phyloP scores from a whole-genome alignment of 35 echinoderm and acorn worm genomes.

The Apostichopus parvimensis region DNA sequence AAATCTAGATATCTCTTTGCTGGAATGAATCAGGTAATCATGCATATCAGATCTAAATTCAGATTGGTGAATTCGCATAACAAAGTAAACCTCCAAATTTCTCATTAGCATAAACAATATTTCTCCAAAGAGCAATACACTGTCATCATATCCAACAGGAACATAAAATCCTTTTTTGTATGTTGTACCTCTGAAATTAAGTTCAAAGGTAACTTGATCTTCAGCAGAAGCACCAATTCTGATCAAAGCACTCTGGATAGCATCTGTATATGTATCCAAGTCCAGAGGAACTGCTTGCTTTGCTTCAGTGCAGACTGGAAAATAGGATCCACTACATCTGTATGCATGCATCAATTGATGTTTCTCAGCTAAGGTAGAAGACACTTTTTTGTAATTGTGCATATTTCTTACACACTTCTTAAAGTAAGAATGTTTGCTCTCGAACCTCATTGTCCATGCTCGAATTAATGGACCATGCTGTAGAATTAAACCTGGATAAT shows the following conservation, averaged over 20 bases:
- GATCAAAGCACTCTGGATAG: not conserved
- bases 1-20: not conserved
- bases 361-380: slow-evolving; percentile 58
- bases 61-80: not conserved
- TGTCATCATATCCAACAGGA: not conserved
- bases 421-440: slow-evolving; percentile 75
- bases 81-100: not conserved
- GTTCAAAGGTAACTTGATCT: slow-evolving; percentile 5
- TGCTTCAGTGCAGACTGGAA: not conserved
- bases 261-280: slow-evolving; percentile 1
- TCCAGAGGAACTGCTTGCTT: slow-evolving; percentile 6
- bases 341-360: slow-evolving; percentile 69
- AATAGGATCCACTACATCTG: slow-evolving; percentile 37
- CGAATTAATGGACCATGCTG: slow-evolving; percentile 72
- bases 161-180: slow-evolving; percentile 8
- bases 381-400: slow-evolving; percentile 73
- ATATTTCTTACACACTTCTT: slow-evolving; percentile 54
- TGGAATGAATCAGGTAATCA: not conserved
- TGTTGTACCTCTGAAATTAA: not conserved
- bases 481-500: slow-evolving; percentile 63
- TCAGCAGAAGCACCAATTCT: not conserved
- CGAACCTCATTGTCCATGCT: slow-evolving; percentile 73
- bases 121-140: not conserved
- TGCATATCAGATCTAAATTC: not conserved
- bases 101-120: not conserved